Evolutionary conservation across 1,140 invertebrate genomes (phyloP).

Genomic region (Lutraria rhynchaena): DNA sequence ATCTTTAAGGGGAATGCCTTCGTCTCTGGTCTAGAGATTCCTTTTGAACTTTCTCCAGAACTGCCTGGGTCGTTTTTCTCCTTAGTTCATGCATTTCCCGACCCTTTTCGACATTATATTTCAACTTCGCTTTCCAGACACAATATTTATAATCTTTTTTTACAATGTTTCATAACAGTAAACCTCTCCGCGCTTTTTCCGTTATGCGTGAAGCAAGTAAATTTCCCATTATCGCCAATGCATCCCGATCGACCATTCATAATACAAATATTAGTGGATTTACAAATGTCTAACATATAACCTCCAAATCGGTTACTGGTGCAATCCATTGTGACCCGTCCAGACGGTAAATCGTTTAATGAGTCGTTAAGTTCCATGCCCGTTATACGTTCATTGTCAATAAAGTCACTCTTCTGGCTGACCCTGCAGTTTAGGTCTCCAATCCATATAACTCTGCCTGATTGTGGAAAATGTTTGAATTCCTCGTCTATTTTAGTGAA

Average conservation of each 20-base stretch:
- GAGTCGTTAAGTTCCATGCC: not conserved
- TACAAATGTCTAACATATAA: not conserved
- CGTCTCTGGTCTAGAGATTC: not conserved
- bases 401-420: slow-evolving; percentile 9
- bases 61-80: not conserved
- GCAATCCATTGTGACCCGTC: not conserved
- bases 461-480: slow-evolving; percentile 3
- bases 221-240: no score
- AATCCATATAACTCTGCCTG: not conserved
- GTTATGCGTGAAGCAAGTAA: no score
- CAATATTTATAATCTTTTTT: not conserved
- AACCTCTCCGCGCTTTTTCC: no score
- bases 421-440: slow-evolving; percentile 12
- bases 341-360: not conserved
- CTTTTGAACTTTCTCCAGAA: not conserved
- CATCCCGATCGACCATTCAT: no score
- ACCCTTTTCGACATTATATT: not conserved
- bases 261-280: slow-evolving; percentile 5
- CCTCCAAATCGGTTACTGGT: slow-evolving; percentile 2
- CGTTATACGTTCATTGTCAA: not conserved
- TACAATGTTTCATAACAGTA: not conserved
- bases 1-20: not conserved
- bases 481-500: slow-evolving; percentile 3
- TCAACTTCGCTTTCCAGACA: not conserved
- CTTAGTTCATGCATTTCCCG: slow-evolving; percentile 1